Base-by-base conservation (phyloP, 2,797 vertebrate species). In the Okamejei kenojei region DNA sequence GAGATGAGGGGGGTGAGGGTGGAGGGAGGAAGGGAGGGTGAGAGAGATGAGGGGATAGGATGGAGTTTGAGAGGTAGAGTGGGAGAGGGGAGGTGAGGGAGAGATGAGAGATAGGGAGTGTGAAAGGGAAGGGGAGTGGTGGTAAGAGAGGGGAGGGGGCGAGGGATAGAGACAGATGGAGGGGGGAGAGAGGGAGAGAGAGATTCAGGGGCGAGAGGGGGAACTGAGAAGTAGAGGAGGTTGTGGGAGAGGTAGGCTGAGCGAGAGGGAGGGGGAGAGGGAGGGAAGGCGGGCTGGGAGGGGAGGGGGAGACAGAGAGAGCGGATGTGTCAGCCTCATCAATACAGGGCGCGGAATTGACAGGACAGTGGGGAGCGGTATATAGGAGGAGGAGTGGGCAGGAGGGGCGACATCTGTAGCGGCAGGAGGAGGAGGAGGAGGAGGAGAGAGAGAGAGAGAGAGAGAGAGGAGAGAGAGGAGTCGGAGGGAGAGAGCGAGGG, bases 361-460 rank as follows among this genome's bases (percentile, higher is more conserved):
- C 19, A 0, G 32, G 15, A 10, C 58, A 38, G 93, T 29, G 13
- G 71, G 76, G 0, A 54, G 54, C 45, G 26, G 63, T 0, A 91
- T 1, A 10, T 8, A 79, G 21, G 0, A 6, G 45, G 58, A 93
- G 76, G 7, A 32, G 63, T 45, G 17, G 93, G 9, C 7, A 13
- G 54, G 79, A 86, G 61, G 93, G 90, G 88, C 93, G 93, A 35
- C 32, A 13, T 8, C 7, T 23, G 71, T 21, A 74, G 71, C 3
- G 38, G 0, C n/a, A 88, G 21, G 32, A 45, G 94, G 93, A 26
- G n/a, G 45, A 54, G 45, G 3, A 3, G 0, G 45, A 54, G 45
- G 3, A 3, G 3, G 45, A 54, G 3, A 6, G 3, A 54, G 4
- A 54, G 45, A 6, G 45, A 54, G 45, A 38, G 0, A 38, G 38